A percentile compares a stretch with the other conserved stretches of the same genome.
These are phyloP conservation scores for Eulemur mongoz DNA, from an alignment of 2,797 vertebrate species.

Conservation along the genomic window DNA sequence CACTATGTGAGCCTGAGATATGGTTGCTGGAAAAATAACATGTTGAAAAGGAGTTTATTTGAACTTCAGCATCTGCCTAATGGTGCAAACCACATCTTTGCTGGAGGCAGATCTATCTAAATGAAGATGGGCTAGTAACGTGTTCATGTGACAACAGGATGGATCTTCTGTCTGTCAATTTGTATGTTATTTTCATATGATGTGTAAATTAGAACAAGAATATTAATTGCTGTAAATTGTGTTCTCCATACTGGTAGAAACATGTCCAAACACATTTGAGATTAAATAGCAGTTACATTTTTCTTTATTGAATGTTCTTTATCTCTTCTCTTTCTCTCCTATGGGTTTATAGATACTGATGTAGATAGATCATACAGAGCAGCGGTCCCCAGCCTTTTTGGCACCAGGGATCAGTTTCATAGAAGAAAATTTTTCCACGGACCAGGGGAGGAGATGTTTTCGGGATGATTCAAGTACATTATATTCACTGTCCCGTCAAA, in stretches of 20 bases:
- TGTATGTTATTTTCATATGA: constrained; percentile 54
- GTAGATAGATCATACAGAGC: not conserved
- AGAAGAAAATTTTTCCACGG: no score
- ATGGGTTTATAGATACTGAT: not conserved
- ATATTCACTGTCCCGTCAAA: no score
- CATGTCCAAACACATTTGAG: not conserved
- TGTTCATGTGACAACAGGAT: not conserved
- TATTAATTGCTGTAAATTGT: constrained; percentile 47
- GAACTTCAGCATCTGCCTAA: constrained; percentile 38
- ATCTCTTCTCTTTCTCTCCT: not conserved
- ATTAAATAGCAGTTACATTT: not conserved
- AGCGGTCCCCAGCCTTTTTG: no score
- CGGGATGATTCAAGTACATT: no score
- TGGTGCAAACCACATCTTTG: constrained; percentile 15
- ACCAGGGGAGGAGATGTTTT: no score
- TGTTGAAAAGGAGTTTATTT: constrained; percentile 49
- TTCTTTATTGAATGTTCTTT: not conserved
- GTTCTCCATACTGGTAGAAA: not conserved
- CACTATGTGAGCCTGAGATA: not conserved
- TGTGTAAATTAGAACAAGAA: constrained; percentile 53
- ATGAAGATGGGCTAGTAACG: not conserved
- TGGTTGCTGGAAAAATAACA: constrained; percentile 31
- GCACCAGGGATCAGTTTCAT: no score
- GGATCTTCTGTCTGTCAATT: constrained; percentile 46
- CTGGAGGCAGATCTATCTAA: constrained; percentile 1